These are phyloP conservation scores for Tetragonula clypearis DNA, from an alignment of 1,140 invertebrate species.

Conservation along the genomic window DNA sequence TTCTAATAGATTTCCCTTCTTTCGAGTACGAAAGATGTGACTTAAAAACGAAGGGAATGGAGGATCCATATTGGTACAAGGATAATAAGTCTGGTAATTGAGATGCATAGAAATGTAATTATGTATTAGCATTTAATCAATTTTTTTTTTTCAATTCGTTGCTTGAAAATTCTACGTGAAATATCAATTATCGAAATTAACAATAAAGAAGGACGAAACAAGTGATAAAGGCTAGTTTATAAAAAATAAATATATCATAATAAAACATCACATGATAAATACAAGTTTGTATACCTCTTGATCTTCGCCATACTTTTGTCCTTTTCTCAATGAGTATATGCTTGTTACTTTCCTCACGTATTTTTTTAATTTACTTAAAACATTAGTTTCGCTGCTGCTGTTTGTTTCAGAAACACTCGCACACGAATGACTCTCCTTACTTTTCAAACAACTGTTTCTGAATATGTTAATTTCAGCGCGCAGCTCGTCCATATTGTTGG, in stretches of 20 bases:
- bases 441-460: neutral
- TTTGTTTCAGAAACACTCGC: neutral
- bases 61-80: neutral
- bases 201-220: neutral
- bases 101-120: no score
- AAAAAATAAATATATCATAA: neutral
- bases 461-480: constrained; percentile 33
- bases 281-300: constrained; percentile 10
- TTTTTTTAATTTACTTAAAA: constrained; percentile 29
- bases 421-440: neutral
- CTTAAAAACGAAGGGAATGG: neutral
- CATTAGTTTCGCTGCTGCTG: neutral
- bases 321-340: neutral
- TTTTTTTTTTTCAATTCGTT: no score
- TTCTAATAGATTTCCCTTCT: neutral
- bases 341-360: constrained; percentile 12
- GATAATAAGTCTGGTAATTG: neutral
- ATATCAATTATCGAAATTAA: no score
- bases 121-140: no score
- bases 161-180: no score
- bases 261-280: no score
- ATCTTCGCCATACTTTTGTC: neutral
- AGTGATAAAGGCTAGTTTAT: neutral
- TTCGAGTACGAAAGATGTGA: neutral
- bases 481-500: constrained; percentile 45